These are phyloP conservation scores for Keiferia lycopersicella DNA, from an alignment of 2,888 invertebrate genomes.

Conservation along the genomic window DNA sequence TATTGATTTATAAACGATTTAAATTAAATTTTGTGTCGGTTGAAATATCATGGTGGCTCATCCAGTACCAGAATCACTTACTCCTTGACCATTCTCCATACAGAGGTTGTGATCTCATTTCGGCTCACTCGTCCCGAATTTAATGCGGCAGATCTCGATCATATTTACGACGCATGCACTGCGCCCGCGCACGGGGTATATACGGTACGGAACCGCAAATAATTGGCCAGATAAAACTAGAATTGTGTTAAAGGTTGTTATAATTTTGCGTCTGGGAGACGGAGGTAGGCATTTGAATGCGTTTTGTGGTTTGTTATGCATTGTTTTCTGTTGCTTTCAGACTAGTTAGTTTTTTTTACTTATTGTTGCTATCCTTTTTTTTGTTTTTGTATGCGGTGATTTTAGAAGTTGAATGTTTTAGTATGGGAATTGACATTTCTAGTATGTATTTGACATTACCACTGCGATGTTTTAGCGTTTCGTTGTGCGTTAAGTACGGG, in stretches of 20 bases:
- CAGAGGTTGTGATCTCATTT: slow-evolving; percentile 49
- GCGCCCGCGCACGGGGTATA: slow-evolving; percentile 38
- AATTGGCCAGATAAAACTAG: slow-evolving; percentile 39
- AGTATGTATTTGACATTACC: too few relatives aligned
- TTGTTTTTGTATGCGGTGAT: too few relatives aligned
- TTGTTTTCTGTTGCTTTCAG: too few relatives aligned
- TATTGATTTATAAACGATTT: too few relatives aligned
- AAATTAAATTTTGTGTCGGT: too few relatives aligned
- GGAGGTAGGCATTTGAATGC: slow-evolving; percentile 4
- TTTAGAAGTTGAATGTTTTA: too few relatives aligned
- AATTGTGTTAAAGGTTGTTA: slow-evolving; percentile 17
- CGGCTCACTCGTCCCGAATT: slow-evolving; percentile 43
- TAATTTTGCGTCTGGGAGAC: slow-evolving; percentile 13
- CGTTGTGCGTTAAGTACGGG: too few relatives aligned
- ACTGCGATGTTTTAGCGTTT: too few relatives aligned
- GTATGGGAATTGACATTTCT: too few relatives aligned
- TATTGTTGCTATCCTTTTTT: too few relatives aligned
- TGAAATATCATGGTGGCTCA: neutral
- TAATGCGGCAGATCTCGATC: slow-evolving; percentile 64
- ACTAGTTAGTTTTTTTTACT: too few relatives aligned
- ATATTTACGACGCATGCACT: slow-evolving; percentile 61
- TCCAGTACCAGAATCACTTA: neutral
- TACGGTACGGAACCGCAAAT: slow-evolving; percentile 39
- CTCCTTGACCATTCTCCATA: slow-evolving; percentile 13
- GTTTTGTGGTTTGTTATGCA: neutral